Conservation (phyloP, 2,113 vertebrate genomes). For the Hydrochoerus hydrochaeris region DNA sequence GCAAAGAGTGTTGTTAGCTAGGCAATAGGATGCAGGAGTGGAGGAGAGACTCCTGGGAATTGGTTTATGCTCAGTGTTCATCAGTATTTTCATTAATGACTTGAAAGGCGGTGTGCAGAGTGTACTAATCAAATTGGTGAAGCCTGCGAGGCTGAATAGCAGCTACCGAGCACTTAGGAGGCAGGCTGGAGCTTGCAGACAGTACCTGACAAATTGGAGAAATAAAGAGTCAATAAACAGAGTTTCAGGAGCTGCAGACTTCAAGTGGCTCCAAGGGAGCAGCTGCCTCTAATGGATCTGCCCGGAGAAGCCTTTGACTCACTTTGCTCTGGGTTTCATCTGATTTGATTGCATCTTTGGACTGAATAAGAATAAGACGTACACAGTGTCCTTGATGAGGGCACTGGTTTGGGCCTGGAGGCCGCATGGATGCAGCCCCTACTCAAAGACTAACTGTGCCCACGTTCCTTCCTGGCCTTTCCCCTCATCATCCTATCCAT, state of each 20-base stretch:
- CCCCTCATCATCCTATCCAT: background rate
- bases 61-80: background rate
- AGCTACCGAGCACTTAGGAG: conserved; percentile 12
- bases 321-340: conserved; percentile 8
- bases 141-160: conserved; percentile 39
- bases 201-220: conserved; percentile 67
- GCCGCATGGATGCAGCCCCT: background rate
- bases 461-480: background rate
- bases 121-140: conserved; percentile 64
- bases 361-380: background rate
- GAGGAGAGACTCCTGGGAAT: background rate
- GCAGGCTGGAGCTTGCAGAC: conserved; percentile 20
- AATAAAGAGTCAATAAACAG: conserved; percentile 69
- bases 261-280: conserved; percentile 56
- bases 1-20: background rate
- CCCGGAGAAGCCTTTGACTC: background rate
- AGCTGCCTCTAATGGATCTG: background rate
- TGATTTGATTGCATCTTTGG: background rate
- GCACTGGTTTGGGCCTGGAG: background rate
- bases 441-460: background rate
- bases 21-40: background rate
- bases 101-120: conserved; percentile 45
- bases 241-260: conserved; percentile 61
- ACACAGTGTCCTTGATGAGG: background rate
- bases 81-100: conserved; percentile 69